Percentiles rank a stretch among this genome's conserved stretches.
phyloP scores from a whole-genome alignment of 2,888 invertebrate genomes.

The Aelia acuminata region DNA sequence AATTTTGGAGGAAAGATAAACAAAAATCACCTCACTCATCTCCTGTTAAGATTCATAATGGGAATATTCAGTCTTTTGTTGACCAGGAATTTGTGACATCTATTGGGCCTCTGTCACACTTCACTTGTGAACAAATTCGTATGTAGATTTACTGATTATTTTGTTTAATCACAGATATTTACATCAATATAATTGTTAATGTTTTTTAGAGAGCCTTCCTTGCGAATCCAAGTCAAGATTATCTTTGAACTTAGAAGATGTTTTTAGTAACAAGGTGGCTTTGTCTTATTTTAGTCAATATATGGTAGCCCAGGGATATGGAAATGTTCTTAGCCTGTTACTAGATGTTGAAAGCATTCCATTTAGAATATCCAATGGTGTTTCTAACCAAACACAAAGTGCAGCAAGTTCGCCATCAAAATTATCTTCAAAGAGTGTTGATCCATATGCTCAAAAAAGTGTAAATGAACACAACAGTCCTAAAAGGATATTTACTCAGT shows the following conservation, averaged over 20 bases:
- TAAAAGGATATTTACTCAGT: conserved; percentile 58
- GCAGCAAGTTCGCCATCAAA: conserved; percentile 53
- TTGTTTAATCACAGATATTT: background rate
- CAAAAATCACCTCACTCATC: conserved; percentile 62
- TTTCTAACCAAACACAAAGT: conserved; percentile 40
- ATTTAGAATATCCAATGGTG: conserved; percentile 41
- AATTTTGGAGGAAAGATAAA: conserved; percentile 81
- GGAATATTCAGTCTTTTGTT: conserved; percentile 59
- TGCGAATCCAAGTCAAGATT: conserved; percentile 73
- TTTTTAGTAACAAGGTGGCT: conserved; percentile 83
- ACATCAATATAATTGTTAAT: background rate
- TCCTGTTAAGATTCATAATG: conserved; percentile 62
- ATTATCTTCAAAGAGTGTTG: background rate
- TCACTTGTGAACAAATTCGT: conserved; percentile 62
- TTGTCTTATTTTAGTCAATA: conserved; percentile 88
- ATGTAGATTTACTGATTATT: conserved; percentile 52
- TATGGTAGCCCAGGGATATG: conserved; percentile 82
- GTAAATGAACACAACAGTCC: conserved; percentile 19
- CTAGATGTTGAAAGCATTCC: conserved; percentile 79
- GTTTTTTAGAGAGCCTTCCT: conserved; percentile 58
- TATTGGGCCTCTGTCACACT: conserved; percentile 63
- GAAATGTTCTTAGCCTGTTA: conserved; percentile 81
- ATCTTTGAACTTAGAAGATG: conserved; percentile 81
- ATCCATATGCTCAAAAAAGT: background rate
- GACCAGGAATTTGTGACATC: conserved; percentile 57